These are phyloP conservation scores for Temnothorax curvispinosus DNA, from an alignment of 1,140 invertebrate genomes.

Conservation along the genomic window DNA sequence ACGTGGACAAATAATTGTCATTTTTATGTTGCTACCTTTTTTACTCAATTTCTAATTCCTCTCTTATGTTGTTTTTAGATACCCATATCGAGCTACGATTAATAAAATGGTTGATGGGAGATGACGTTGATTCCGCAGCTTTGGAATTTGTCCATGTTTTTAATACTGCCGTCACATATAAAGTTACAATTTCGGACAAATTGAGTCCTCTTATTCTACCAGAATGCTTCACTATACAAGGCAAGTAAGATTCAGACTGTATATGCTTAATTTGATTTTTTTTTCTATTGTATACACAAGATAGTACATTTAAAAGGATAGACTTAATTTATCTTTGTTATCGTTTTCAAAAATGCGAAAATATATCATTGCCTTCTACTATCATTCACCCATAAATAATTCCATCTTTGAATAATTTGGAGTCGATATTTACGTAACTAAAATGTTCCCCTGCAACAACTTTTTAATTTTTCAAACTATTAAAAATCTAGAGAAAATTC, in stretches of 20 bases:
- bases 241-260: slow-evolving; percentile 20
- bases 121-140: slow-evolving; percentile 46
- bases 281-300: no score
- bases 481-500: background rate
- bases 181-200: slow-evolving; percentile 50
- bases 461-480: background rate
- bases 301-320: background rate
- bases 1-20: background rate
- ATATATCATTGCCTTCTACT: background rate
- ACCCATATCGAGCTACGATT: slow-evolving; percentile 69
- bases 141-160: slow-evolving; percentile 71
- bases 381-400: background rate
- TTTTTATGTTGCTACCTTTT: background rate
- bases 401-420: background rate
- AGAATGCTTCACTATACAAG: slow-evolving; percentile 59
- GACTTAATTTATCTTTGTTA: background rate
- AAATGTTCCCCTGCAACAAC: background rate
- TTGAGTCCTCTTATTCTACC: slow-evolving; percentile 39
- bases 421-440: background rate
- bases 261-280: no score
- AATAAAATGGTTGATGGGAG: slow-evolving; percentile 68
- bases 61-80: slow-evolving; percentile 51
- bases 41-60: background rate
- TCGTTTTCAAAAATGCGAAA: background rate
- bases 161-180: slow-evolving; percentile 65